Base-by-base conservation (phyloP, 2,113 vertebrate species). In the Haplochromis vanheusdeni region DNA sequence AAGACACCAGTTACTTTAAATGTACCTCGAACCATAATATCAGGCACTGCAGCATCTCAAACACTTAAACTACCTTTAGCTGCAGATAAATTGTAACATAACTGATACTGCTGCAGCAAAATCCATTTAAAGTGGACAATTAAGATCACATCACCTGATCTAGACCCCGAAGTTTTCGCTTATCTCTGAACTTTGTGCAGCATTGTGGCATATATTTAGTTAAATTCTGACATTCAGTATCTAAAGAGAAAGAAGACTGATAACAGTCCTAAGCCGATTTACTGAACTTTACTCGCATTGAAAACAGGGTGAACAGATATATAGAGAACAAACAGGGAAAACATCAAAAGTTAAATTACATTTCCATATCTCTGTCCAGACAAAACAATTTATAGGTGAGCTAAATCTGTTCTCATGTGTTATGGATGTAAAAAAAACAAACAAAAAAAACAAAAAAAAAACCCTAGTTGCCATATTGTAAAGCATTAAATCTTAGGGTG, bases 301-400 rank as follows among this genome's bases (percentile, higher is more conserved):
- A n/a, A n/a, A n/a, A n/a, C n/a, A n/a, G n/a, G n/a, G 42, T 49
- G 49, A 75, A 75, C 16, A 12, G 42, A 75, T 45, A 65, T n/a
- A 79, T 23, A 77, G 17, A 17, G 33, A 81, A 80, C 5, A 16
- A 19, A 47, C 62, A 17, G 47, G 23, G 79, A 21, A 83, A 84
- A 91, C 28, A 88, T 56, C 12, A 79, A 84, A 86, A 47, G 8
- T 54, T 79, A 5, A 54, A 79, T 23, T 28, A 80, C 33, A 83
- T 81, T n/a, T 33, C 10, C 4, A 65, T 65, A 35, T 35, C 9
- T 35, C 17, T 35, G 31, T 65, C 17, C 60, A 65, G 31, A 65
- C 31, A 65, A 65, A 37, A 12, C 17, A 65, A 65, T 65, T 65
- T 65, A 37, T n/a, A 65, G 17, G 60, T 5, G 17, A 37, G 31